Evolutionary conservation across 2,888 invertebrate genomes (phyloP).

Genomic region (Drosophila diplacantha): DNA sequence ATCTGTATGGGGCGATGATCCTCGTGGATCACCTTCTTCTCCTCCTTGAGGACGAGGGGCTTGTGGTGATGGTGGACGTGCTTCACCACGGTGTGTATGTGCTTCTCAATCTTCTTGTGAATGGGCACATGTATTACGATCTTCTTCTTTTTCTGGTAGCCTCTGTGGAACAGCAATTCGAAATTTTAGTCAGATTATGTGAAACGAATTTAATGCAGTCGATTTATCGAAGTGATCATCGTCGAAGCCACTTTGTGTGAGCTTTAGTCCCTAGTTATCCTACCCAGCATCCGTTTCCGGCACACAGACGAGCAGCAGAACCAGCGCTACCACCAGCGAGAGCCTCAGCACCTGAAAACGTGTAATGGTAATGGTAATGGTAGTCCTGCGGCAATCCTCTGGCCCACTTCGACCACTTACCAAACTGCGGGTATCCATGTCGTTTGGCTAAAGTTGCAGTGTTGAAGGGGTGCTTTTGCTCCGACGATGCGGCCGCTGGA

Average conservation of each 20-base stretch:
- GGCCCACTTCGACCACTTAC: conserved; percentile 42
- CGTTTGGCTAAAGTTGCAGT: conserved; percentile 26
- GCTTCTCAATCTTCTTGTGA: conserved; percentile 77
- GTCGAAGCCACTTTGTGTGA: not conserved
- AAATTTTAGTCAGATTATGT: not conserved
- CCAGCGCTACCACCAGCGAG: conserved; percentile 62
- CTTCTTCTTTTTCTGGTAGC: conserved; percentile 75
- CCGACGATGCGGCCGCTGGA: conserved; percentile 50
- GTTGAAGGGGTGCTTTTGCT: conserved; percentile 18
- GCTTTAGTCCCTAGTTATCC: not conserved
- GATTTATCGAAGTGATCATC: not conserved
- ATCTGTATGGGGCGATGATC: conserved; percentile 75
- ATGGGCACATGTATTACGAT: conserved; percentile 77
- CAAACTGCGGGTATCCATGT: conserved; percentile 63
- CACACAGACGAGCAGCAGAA: conserved; percentile 57
- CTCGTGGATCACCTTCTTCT: conserved; percentile 77
- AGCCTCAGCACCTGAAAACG: conserved; percentile 59
- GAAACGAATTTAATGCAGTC: not conserved
- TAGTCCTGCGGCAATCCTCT: conserved; percentile 5
- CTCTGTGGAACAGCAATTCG: conserved; percentile 22
- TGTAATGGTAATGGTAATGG: not conserved
- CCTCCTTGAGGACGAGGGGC: conserved; percentile 77
- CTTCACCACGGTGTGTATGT: conserved; percentile 77
- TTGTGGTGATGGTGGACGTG: conserved; percentile 78
- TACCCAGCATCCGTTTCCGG: conserved; percentile 70